Conservation (phyloP, 2,888 invertebrate genomes). For the Ptychoptera contaminata region DNA sequence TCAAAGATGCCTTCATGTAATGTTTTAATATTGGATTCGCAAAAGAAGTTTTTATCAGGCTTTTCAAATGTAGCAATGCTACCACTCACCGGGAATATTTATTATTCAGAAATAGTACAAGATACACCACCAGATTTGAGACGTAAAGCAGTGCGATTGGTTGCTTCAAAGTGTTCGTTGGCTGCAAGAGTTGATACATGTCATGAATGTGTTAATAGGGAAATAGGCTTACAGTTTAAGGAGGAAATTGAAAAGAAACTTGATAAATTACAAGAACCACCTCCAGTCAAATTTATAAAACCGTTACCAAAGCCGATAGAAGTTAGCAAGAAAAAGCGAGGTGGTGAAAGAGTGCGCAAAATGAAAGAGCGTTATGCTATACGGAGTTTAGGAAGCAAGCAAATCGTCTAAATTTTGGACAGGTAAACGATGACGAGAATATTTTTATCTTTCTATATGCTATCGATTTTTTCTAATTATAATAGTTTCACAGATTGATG, state of each 20-base stretch:
- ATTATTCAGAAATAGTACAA: constrained; percentile 87
- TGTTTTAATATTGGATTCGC: constrained; percentile 77
- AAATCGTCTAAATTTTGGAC: constrained; percentile 96
- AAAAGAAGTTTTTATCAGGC: constrained; percentile 81
- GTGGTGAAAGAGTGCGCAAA: constrained; percentile 90
- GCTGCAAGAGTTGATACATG: constrained; percentile 93
- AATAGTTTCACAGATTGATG: constrained; percentile 62
- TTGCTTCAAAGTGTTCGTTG: constrained; percentile 84
- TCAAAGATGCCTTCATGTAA: constrained; percentile 98
- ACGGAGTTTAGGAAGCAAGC: constrained; percentile 96
- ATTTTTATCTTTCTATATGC: neutral
- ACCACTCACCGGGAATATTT: constrained; percentile 91
- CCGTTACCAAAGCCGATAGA: constrained; percentile 96
- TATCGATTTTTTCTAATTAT: constrained; percentile 5
- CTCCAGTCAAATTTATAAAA: constrained; percentile 92
- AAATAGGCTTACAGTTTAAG: constrained; percentile 60
- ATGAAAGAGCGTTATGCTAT: constrained; percentile 97
- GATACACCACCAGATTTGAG: constrained; percentile 84
- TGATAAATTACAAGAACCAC: constrained; percentile 94
- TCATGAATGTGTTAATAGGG: constrained; percentile 80
- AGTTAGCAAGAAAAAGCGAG: constrained; percentile 88
- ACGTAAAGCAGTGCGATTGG: constrained; percentile 82
- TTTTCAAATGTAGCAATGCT: constrained; percentile 85
- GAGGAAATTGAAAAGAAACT: constrained; percentile 92
- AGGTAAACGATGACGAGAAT: constrained; percentile 54